These are phyloP conservation scores for Sebastiscus tertius DNA, from an alignment of 2,797 vertebrate genomes.

Conservation along the genomic window DNA sequence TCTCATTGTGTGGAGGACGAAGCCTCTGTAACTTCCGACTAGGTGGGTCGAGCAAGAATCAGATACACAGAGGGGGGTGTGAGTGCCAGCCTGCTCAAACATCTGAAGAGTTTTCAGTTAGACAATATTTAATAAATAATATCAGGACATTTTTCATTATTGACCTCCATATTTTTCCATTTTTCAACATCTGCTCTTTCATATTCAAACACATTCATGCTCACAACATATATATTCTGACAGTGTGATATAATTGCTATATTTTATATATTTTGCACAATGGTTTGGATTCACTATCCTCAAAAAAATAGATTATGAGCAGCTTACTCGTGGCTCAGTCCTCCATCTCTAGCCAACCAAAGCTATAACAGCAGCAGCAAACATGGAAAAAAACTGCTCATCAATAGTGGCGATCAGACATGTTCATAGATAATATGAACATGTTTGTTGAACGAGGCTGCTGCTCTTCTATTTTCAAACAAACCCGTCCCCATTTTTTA, in stretches of 20 bases:
- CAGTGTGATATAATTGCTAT: not conserved
- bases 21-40: conserved; percentile 60
- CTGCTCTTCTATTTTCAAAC: conserved; percentile 1
- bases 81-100: not conserved
- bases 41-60: conserved; percentile 23
- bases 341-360: not conserved
- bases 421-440: not conserved
- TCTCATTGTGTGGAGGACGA: conserved; percentile 76
- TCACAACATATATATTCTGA: not conserved
- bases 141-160: not conserved
- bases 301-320: conserved; percentile 19
- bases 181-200: not conserved
- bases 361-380: conserved; percentile 33
- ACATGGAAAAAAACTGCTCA: conserved; percentile 12
- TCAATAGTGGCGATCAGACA: conserved; percentile 23
- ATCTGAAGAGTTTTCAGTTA: not conserved
- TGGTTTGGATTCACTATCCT: not conserved
- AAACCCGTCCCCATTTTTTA: not conserved
- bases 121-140: not conserved
- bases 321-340: conserved; percentile 26
- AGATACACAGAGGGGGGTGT: not conserved
- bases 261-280: not conserved
- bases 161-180: not conserved
- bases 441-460: not conserved
- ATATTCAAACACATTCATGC: not conserved